Base-by-base conservation (phyloP, 2,888 invertebrate species). In the Cheilosia pagana region DNA sequence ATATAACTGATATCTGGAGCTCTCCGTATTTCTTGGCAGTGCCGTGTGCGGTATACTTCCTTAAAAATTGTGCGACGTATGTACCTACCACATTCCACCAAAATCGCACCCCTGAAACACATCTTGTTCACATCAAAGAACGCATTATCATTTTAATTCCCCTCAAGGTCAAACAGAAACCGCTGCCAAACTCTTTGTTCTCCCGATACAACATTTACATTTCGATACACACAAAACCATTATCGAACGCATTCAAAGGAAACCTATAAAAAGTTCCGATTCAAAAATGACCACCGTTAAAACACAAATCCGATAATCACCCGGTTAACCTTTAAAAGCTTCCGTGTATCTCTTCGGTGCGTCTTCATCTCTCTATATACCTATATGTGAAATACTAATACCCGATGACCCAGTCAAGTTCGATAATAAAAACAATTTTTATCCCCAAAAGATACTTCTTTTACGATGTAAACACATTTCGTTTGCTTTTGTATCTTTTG, bases 301-400 rank as follows among this genome's bases (percentile, higher is more conserved):
- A 45, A 57, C 19, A 67, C 28, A 23, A 35, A 31, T 68, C 55
- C 10, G 28, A 67, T 82, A 82, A 82, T 82, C 78, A 72, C 48
- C 67, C 53, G 63, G 50, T 72, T 68, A 74, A 83, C 74, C 82
- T 83, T 52, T 68, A 68, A 72, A 65, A 43, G 59, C 72, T 72
- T 63, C 72, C 59, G 52, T 57, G 48, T 74, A 55, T 52, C n/a
- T 31, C 16, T n/a, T 14, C 14, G 8, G 8, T 14, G 50, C 23
- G 8, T 28, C 62, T 25, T 6, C 39, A 31, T 50, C 19, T 31
- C 35, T 19, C 35, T 50, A 70, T 28, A 12, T 28, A 8, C n/a
- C 35, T 50, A 70, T 28, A 12, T 28, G 28, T 28, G 28, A 8
- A 28, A 2, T 28, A 28, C 35, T 35, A 35, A 35, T 3, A 35